Evolutionary conservation across 2,888 invertebrate species (phyloP).

Genomic region (Drosophila phalerata): DNA sequence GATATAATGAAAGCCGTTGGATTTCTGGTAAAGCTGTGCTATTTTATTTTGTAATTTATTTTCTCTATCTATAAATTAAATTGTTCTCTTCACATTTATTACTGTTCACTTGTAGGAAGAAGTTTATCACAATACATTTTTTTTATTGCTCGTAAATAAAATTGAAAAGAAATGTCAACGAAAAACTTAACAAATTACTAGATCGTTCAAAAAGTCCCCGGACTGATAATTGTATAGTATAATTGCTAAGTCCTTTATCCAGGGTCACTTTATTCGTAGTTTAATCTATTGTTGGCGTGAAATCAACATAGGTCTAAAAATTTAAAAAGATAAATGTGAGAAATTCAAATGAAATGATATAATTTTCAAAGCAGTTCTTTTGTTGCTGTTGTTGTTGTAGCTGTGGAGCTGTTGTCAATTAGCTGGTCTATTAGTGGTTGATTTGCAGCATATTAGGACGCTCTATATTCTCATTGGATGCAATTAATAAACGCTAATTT

Average conservation of each 20-base stretch:
- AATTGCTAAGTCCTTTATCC: not conserved
- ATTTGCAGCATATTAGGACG: not conserved
- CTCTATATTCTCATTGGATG: constrained; percentile 1
- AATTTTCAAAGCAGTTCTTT: not conserved
- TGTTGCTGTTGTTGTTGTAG: not conserved
- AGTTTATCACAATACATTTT: not conserved
- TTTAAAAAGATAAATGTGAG: not conserved
- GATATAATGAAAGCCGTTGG: too few relatives aligned
- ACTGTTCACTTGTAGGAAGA: not conserved
- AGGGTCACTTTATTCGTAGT: not conserved
- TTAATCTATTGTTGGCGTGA: too few relatives aligned
- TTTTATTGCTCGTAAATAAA: not conserved
- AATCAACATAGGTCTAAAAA: not conserved
- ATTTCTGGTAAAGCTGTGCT: not conserved
- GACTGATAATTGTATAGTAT: too few relatives aligned
- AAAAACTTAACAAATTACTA: too few relatives aligned
- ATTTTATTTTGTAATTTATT: not conserved
- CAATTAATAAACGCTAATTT: constrained; percentile 34
- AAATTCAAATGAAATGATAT: not conserved
- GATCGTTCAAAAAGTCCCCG: too few relatives aligned
- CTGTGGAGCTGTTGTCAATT: not conserved
- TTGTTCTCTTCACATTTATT: not conserved
- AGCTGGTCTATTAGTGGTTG: not conserved
- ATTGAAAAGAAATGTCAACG: not conserved
- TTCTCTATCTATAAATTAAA: not conserved